These are phyloP conservation scores for Plecturocebus donacophilus DNA, from an alignment of 2,113 vertebrate genomes.

Conservation along the genomic window DNA sequence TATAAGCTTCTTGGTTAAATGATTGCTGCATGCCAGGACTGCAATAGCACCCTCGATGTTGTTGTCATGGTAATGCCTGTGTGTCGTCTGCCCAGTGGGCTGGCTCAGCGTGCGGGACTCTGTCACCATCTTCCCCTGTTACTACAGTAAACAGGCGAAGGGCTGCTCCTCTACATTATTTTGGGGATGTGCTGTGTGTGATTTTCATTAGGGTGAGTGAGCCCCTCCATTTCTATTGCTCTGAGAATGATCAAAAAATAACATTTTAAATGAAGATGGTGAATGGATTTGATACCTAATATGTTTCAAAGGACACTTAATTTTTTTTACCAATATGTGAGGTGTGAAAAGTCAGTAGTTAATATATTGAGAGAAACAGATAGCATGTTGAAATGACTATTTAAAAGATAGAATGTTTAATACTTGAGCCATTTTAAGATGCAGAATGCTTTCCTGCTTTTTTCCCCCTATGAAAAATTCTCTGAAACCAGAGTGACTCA, in stretches of 20 bases:
- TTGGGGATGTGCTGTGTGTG: constrained; percentile 39
- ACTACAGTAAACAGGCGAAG: constrained; percentile 51
- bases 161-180: background rate
- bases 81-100: constrained; percentile 67
- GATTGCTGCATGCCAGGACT: background rate
- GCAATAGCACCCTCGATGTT: background rate
- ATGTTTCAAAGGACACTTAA: background rate
- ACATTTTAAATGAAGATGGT: background rate
- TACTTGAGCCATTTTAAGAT: constrained; percentile 56
- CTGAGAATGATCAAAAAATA: constrained; percentile 39
- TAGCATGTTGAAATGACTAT: background rate
- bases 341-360: constrained; percentile 50
- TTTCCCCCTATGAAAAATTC: constrained; percentile 77
- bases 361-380: rapidly evolving
- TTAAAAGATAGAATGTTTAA: constrained; percentile 54
- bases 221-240: constrained; percentile 34
- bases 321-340: constrained; percentile 10
- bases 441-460: constrained; percentile 48
- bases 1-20: background rate
- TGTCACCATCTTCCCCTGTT: background rate
- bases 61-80: constrained; percentile 35
- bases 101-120: constrained; percentile 38
- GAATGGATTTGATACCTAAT: background rate
- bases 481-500: constrained; percentile 85
- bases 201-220: background rate